phyloP scores from a whole-genome alignment of 2,797 vertebrate species.

The Balearica regulorum region DNA sequence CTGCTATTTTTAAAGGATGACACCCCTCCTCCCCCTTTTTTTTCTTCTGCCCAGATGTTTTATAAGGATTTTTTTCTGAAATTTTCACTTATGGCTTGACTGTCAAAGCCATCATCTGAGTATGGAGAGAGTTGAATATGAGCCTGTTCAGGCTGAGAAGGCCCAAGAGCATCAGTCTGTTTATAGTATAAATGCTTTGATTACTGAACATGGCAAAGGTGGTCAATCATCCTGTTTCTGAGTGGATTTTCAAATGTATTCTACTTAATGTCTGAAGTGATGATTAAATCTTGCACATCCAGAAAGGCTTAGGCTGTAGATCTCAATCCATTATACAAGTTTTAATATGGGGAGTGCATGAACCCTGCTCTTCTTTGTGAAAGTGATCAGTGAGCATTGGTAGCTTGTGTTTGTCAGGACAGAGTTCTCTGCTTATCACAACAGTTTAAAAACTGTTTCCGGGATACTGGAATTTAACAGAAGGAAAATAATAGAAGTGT shows the following conservation, averaged over 20 bases:
- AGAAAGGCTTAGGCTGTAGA: neutral
- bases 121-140: neutral
- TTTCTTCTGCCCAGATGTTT: neutral
- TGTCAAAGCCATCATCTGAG: neutral
- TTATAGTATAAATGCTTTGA: neutral
- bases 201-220: neutral
- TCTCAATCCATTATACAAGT: neutral
- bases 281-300: neutral
- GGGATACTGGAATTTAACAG: neutral
- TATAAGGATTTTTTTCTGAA: neutral
- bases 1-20: neutral
- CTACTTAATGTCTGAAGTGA: neutral
- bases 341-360: neutral
- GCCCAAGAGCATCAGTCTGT: accelerated
- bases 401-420: neutral
- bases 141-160: neutral
- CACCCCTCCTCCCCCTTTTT: neutral
- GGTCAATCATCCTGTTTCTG: neutral
- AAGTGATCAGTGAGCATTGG: neutral
- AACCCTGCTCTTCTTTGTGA: neutral
- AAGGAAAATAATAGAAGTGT: neutral
- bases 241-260: neutral
- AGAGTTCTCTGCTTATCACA: neutral
- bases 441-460: neutral
- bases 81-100: neutral